Evolutionary conservation across 2,888 invertebrate species (phyloP).

Genomic region (Polietes domitor): DNA sequence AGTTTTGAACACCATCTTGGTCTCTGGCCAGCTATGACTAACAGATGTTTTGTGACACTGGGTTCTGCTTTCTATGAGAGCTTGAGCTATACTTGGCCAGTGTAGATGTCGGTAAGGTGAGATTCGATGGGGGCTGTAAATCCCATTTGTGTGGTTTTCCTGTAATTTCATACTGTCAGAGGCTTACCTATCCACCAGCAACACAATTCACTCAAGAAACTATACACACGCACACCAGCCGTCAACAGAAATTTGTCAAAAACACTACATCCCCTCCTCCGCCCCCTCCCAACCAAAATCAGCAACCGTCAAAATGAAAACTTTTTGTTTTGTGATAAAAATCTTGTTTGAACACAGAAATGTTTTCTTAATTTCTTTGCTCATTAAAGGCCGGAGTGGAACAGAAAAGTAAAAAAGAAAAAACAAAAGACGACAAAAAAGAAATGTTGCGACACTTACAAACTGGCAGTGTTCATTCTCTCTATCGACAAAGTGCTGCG

Average conservation of each 20-base stretch:
- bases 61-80: too few relatives aligned
- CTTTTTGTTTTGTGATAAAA: conserved; percentile 64
- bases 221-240: conserved; percentile 56
- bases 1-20: too few relatives aligned
- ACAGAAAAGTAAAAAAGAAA: neutral
- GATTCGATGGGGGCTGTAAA: too few relatives aligned
- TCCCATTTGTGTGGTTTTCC: too few relatives aligned
- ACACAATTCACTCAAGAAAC: conserved; percentile 46
- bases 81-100: too few relatives aligned
- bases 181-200: neutral
- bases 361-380: conserved; percentile 70
- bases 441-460: neutral
- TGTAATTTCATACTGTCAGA: neutral
- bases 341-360: conserved; percentile 68
- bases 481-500: conserved; percentile 36
- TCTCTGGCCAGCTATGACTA: too few relatives aligned
- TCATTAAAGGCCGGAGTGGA: conserved; percentile 67
- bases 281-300: too few relatives aligned
- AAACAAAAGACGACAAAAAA: neutral
- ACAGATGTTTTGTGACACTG: too few relatives aligned
- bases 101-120: too few relatives aligned
- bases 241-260: conserved; percentile 70
- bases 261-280: too few relatives aligned
- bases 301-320: conserved; percentile 51
- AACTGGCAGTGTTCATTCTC: neutral